Percentiles rank a stretch among this genome's conserved stretches.
phyloP scores from a whole-genome alignment of 1,140 invertebrate species.

The Aphelinus certus region DNA sequence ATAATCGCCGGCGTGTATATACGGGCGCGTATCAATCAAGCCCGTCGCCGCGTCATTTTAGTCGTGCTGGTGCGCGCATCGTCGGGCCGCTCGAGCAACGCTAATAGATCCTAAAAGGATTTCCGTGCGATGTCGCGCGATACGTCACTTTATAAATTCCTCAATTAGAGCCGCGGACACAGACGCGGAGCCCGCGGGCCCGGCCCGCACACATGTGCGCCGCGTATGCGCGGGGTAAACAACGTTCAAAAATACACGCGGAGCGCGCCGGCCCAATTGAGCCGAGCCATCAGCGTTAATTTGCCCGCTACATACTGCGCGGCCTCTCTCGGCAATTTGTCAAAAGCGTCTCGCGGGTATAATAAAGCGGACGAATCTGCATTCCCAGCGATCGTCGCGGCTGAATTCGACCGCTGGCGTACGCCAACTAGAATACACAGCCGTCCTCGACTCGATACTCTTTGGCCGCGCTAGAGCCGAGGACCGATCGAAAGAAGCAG shows the following conservation, averaged over 20 bases:
- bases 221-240: too few species aligned
- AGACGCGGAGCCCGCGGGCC: not conserved
- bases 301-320: not conserved
- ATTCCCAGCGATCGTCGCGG: not conserved
- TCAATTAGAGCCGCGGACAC: slow-evolving; percentile 6
- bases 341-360: slow-evolving; percentile 22
- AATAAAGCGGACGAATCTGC: slow-evolving; percentile 22
- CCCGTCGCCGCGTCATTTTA: not conserved
- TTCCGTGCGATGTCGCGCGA: slow-evolving; percentile 4
- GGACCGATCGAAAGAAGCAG: not conserved
- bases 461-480: too few species aligned
- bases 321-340: slow-evolving; percentile 25
- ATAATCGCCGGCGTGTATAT: too few species aligned
- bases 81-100: not conserved
- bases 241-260: too few species aligned
- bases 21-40: too few species aligned
- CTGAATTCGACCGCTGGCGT: not conserved
- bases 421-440: too few species aligned
- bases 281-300: slow-evolving; percentile 5
- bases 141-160: slow-evolving; percentile 22
- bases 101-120: slow-evolving; percentile 32
- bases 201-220: not conserved
- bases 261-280: too few species aligned
- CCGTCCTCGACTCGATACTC: not conserved
- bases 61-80: not conserved